Percentiles rank a stretch among this genome's conserved stretches.
These are phyloP conservation scores for Heterotis niloticus DNA, from an alignment of 2,113 vertebrate genomes.

Conservation along the genomic window DNA sequence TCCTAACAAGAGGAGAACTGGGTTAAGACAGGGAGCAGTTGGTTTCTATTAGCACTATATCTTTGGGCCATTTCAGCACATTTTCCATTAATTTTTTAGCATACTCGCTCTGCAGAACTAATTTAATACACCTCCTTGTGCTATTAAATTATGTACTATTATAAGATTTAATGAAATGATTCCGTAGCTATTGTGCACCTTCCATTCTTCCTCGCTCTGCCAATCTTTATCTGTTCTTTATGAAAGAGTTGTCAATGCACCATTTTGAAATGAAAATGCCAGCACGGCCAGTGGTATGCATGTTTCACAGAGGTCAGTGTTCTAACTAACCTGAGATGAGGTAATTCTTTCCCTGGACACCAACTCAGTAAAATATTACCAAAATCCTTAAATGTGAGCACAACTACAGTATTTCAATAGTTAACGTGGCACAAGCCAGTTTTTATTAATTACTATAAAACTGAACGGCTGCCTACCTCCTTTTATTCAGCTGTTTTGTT, in stretches of 20 bases:
- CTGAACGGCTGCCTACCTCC: no score
- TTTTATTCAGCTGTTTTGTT: no score
- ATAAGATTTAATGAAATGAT: conserved; percentile 16
- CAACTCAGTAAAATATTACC: no score
- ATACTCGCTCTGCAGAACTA: conserved; percentile 19
- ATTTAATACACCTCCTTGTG: conserved; percentile 31
- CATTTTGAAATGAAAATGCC: neutral
- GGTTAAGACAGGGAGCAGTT: conserved; percentile 22
- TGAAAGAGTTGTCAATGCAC: neutral
- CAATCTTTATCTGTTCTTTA: neutral
- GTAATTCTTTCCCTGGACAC: no score
- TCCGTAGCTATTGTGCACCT: neutral
- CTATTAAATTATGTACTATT: conserved; percentile 30
- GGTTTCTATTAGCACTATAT: conserved; percentile 28
- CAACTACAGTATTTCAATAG: no score
- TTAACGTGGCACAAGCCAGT: no score
- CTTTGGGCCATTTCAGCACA: conserved; percentile 30
- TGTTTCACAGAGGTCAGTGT: neutral
- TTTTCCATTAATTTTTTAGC: conserved; percentile 33
- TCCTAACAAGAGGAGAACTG: neutral
- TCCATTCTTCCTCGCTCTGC: neutral
- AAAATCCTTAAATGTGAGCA: no score
- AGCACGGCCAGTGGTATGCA: neutral
- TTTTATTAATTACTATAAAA: no score
- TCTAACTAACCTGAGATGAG: no score